Base-by-base conservation (phyloP, 2,113 vertebrate species). In the Microtus richardsoni region DNA sequence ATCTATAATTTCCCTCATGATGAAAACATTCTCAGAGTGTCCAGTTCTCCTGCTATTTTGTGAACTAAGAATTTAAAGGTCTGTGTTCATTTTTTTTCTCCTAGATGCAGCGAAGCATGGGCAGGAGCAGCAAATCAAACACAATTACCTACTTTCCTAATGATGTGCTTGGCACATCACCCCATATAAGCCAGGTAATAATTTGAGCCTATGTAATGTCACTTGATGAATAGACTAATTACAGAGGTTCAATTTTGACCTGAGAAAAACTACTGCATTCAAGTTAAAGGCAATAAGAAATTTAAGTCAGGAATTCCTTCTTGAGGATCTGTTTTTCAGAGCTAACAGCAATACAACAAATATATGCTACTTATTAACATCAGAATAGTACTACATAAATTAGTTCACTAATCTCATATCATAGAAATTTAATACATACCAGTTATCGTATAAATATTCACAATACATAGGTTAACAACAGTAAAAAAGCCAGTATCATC, bases 101-200 rank as follows among this genome's bases (percentile, higher is more conserved):
- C 52, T 89, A 36, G 83, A 71, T 60, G 47, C 17, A 91, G 11
- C 36, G n/a, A 58, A 92, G 16, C 39, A 91, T 1, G 22, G 49
- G 79, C 11, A 77, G 82, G 91, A 85, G 60, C 28, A 94, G 33
- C 3, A 47, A 91, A 12, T 88, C 73, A 95, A 94, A 91, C n/a
- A 17, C 17, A 92, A 86, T 11, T 92, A 68, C 86, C 85, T 94
- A 52, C 94, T 96, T 96, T 39, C 39, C 89, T 39, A 54, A 90
- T 95, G 83, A 91, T 49, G 75, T 93, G 36, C 28, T 85, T 91
- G 74, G 75, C 28, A 95, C 47, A 91, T 95, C 64, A 90, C 70
- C 68, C 52, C 85, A 92, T 85, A 95, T 64, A 96, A 91, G 44
- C 49, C 64, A 95, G 70, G 71, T 96, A 92, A 92, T 90, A 93